phyloP scores from a whole-genome alignment of 2,113 vertebrate genomes.

The Eclectus roratus region DNA sequence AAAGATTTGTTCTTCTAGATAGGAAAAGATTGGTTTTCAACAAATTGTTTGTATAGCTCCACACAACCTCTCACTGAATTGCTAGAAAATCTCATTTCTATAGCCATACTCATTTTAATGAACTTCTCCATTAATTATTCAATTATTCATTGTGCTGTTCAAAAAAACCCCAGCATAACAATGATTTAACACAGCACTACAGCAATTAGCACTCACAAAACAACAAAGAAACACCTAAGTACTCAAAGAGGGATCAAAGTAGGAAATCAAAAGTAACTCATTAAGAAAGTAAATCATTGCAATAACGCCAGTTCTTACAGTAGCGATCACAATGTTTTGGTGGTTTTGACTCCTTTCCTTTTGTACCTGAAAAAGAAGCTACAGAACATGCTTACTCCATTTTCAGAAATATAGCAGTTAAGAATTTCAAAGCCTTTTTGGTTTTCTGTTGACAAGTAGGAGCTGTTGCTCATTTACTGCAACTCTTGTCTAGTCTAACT shows the following conservation, averaged over 20 bases:
- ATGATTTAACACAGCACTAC: not conserved
- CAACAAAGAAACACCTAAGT: constrained; percentile 28
- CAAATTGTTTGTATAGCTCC: not conserved
- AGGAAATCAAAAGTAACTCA: constrained; percentile 32
- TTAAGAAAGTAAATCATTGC: constrained; percentile 1
- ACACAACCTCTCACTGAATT: not conserved
- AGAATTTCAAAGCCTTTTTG: not conserved
- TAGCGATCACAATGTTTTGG: not conserved
- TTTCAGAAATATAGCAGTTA: not conserved
- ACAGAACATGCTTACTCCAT: not conserved
- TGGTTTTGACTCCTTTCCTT: not conserved
- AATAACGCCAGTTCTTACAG: not conserved
- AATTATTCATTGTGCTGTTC: constrained; percentile 21
- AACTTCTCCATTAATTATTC: constrained; percentile 10
- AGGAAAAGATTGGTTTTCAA: not conserved
- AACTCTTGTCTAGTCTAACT: not conserved
- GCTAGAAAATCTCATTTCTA: constrained; percentile 5
- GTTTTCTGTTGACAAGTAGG: not conserved
- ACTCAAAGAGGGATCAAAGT: constrained; percentile 27
- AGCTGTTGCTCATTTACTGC: not conserved
- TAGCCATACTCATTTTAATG: not conserved
- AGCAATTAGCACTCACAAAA: constrained; percentile 43
- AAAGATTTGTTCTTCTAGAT: not conserved
- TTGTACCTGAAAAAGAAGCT: not conserved
- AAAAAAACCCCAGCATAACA: constrained; percentile 13